Evolutionary conservation across 2,113 vertebrate species (phyloP).

Genomic region (Chloebia gouldiae): DNA sequence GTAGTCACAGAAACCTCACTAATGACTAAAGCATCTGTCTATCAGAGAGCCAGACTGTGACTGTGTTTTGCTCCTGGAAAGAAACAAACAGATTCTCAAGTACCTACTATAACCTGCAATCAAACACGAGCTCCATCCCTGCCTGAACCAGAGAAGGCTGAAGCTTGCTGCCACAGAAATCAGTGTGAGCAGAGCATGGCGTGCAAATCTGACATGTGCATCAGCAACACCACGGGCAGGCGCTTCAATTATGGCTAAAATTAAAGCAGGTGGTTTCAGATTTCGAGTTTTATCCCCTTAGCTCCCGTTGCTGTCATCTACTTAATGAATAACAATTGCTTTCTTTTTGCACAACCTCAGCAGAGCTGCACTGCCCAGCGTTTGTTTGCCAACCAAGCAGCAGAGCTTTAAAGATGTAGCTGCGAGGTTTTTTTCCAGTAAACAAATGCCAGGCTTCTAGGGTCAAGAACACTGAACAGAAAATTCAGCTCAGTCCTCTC

Average conservation of each 20-base stretch:
- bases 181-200: neutral
- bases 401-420: constrained; percentile 24
- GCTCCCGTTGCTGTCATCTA: constrained; percentile 55
- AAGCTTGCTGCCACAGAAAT: neutral
- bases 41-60: neutral
- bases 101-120: neutral
- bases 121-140: neutral
- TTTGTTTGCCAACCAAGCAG: constrained; percentile 45
- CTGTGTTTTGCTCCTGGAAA: constrained; percentile 18
- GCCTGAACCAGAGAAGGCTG: neutral
- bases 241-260: constrained; percentile 51
- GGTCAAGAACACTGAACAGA: neutral
- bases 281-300: constrained; percentile 49
- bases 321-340: constrained; percentile 64
- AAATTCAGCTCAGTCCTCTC: constrained; percentile 1
- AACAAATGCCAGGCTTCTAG: constrained; percentile 40
- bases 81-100: constrained; percentile 41
- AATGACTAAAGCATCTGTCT: constrained; percentile 41
- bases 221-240: constrained; percentile 29
- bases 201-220: neutral
- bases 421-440: neutral
- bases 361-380: constrained; percentile 12
- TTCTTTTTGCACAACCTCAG: constrained; percentile 53
- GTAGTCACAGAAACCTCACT: constrained; percentile 46
- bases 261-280: constrained; percentile 65